Base-by-base conservation (phyloP, 2,888 invertebrate genomes). In the Drosophila testacea region DNA sequence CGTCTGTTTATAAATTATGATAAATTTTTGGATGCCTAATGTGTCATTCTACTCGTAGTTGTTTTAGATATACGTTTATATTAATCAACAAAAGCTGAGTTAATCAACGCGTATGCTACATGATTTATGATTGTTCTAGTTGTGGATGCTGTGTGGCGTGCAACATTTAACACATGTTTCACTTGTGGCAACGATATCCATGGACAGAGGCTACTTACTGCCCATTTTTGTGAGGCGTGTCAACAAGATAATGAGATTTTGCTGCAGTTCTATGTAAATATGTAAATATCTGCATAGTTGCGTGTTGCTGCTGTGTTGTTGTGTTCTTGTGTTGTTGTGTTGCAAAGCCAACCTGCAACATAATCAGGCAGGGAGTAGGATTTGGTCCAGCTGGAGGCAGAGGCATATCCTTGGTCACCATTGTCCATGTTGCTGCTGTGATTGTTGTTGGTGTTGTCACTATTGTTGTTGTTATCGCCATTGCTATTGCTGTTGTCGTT, bases 231-330 rank as follows among this genome's bases (percentile, higher is more conserved):
- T 34, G 65, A 64, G 75, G 72, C 75, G 68, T 85, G 77, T 85
- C 86, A 78, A 83, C 83, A 80, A 66, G 77, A 80, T 83, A 84
- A 88, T 86, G 76, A 86, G 86, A 78, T 84, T 84, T 10, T 48
- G 47, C 57, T 66, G 60, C 41, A 69, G 52, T 22, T 22, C 51
- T 64, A 41, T 22, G 64, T 61, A 76, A 69, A 77, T 77, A 79
- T 79, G 80, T 79, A 74, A 77, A 77, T 79, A 68, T 67, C 61
- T 48, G 68, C 71, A 68, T 44, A 55, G 74, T 62, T 47, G 42
- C 27, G 28, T 22, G n/a, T 41, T 9, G 72, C 52, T 41, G 28
- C 30, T n/a, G n/a, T n/a, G n/a, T n/a, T n/a, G n/a, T n/a, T n/a
- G n/a, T n/a, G n/a, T n/a, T n/a, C n/a, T n/a, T n/a, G n/a, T n/a